Conservation (phyloP, 2,797 vertebrate species). For the Acridotheres tristis region DNA sequence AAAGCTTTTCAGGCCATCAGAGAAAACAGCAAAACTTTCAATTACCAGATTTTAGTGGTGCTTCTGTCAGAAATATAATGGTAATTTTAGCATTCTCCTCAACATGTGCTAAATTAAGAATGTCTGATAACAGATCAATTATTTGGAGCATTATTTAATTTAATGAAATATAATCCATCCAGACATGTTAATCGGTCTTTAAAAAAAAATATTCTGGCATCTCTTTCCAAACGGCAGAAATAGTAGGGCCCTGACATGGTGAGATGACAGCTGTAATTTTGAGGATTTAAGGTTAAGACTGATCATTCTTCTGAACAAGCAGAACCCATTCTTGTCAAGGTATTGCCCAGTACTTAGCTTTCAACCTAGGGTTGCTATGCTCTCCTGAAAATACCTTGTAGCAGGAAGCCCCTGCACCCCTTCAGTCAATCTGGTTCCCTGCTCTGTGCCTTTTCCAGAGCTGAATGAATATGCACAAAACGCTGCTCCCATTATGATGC, state of each 20-base stretch:
- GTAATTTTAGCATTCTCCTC: slow-evolving; percentile 76
- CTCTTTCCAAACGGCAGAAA: background rate
- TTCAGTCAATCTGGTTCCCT: background rate
- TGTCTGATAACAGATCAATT: slow-evolving; percentile 79
- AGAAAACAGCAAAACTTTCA: slow-evolving; percentile 75
- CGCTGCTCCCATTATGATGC: background rate
- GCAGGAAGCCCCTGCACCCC: background rate
- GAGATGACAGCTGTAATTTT: background rate
- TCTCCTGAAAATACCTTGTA: background rate
- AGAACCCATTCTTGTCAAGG: background rate
- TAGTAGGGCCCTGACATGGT: background rate
- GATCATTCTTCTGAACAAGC: background rate
- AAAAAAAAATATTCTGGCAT: background rate
- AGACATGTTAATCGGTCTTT: slow-evolving; percentile 61
- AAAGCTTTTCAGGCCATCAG: slow-evolving; percentile 78
- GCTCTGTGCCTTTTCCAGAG: background rate
- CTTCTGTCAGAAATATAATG: slow-evolving; percentile 76
- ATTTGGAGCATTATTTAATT: slow-evolving; percentile 78
- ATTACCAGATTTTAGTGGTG: slow-evolving; percentile 72
- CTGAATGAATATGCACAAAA: background rate
- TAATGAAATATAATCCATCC: slow-evolving; percentile 70
- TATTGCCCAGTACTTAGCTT: background rate
- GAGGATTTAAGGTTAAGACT: background rate
- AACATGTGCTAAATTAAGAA: slow-evolving; percentile 76
- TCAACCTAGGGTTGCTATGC: background rate